A percentile compares a stretch with the other conserved stretches of the same genome.
These are phyloP conservation scores for Oligia latruncula DNA, from an alignment of 2,888 invertebrate species.

Conservation along the genomic window DNA sequence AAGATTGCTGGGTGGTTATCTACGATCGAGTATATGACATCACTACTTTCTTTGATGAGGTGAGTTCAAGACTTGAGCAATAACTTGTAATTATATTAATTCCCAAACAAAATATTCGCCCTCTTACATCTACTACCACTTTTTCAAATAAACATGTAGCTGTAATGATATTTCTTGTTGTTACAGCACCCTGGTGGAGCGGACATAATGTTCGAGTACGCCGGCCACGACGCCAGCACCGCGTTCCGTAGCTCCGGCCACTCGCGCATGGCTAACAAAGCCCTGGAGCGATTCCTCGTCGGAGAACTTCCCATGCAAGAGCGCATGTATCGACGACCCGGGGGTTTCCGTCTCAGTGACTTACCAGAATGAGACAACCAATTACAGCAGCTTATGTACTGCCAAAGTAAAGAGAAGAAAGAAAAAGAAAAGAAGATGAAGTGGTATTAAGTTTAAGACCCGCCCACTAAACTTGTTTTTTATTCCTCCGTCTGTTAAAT, in stretches of 20 bases:
- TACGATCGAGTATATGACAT: slow-evolving; percentile 96
- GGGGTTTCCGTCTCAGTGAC: slow-evolving; percentile 90
- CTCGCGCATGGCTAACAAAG: slow-evolving; percentile 91
- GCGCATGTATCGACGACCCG: slow-evolving; percentile 92
- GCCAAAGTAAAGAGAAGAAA: slow-evolving; percentile 14
- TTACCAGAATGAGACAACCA: slow-evolving; percentile 86
- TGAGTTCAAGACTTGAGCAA: slow-evolving; percentile 74
- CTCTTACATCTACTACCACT: no score
- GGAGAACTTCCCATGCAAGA: slow-evolving; percentile 94
- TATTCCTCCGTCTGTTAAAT: background rate
- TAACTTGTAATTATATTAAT: background rate
- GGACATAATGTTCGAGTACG: slow-evolving; percentile 95
- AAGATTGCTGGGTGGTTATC: slow-evolving; percentile 96
- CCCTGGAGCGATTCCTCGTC: slow-evolving; percentile 93
- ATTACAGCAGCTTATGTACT: slow-evolving; percentile 29
- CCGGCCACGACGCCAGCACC: slow-evolving; percentile 95
- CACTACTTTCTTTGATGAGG: slow-evolving; percentile 93
- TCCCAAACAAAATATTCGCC: background rate
- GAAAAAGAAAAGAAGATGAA: background rate
- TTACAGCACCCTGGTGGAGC: slow-evolving; percentile 95
- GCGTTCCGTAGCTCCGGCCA: slow-evolving; percentile 96
- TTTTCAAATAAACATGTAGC: background rate
- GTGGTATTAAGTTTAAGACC: slow-evolving; percentile 13
- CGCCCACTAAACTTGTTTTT: slow-evolving; percentile 9
- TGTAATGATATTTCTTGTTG: slow-evolving; percentile 65